phyloP scores from a whole-genome alignment of 2,797 vertebrate species.

The Notolabrus celidotus region DNA sequence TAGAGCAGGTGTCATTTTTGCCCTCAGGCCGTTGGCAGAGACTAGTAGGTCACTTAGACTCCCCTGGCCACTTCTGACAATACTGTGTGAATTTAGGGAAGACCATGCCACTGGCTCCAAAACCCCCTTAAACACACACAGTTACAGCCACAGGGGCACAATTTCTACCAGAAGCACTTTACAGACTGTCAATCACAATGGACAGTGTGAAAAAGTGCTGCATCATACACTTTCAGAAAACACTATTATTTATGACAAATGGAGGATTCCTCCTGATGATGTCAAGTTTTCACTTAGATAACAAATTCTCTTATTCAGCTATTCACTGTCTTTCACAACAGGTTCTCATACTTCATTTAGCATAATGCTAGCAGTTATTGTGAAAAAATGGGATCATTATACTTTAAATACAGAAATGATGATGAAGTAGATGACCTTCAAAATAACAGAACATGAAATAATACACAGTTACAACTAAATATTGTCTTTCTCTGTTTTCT shows the following conservation, averaged over 20 bases:
- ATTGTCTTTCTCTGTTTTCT: background rate
- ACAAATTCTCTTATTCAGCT: conserved; percentile 1
- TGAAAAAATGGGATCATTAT: background rate
- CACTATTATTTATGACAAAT: conserved; percentile 22
- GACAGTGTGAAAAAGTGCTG: conserved; percentile 58
- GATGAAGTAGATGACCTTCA: background rate
- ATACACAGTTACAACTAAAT: conserved; percentile 1
- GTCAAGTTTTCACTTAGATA: background rate
- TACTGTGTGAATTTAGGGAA: conserved; percentile 72
- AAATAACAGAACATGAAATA: conserved; percentile 1
- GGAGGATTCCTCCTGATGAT: conserved; percentile 14
- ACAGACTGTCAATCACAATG: conserved; percentile 71
- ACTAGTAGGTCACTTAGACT: conserved; percentile 66
- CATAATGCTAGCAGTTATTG: conserved; percentile 6
- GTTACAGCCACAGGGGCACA: conserved; percentile 66
- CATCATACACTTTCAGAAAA: conserved; percentile 57
- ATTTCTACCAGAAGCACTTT: conserved; percentile 68
- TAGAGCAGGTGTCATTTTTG: conserved; percentile 74
- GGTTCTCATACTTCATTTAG: conserved; percentile 20
- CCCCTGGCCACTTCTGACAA: conserved; percentile 68
- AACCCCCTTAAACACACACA: conserved; percentile 67
- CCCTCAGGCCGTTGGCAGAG: conserved; percentile 68
- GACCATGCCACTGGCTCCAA: conserved; percentile 62
- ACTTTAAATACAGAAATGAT: conserved; percentile 1
- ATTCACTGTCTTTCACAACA: conserved; percentile 7